Percentiles rank a stretch among this genome's conserved stretches.
Conservation (phyloP, 2,113 vertebrate species). For the Agelaius phoeniceus region DNA sequence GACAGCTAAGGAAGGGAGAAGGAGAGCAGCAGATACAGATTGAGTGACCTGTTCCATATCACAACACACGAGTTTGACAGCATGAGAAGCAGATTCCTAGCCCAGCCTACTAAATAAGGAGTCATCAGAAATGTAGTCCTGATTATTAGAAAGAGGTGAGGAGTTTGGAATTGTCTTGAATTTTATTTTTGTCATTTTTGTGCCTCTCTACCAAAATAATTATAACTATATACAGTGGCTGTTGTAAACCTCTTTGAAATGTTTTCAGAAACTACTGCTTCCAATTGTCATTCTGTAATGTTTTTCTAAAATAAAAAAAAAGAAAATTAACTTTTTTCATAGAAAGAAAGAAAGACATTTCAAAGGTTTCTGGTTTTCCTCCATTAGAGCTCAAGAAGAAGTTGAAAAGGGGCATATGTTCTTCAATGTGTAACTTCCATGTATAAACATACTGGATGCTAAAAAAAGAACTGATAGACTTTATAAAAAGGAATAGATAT, state of each 20-base stretch:
- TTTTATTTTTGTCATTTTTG: not conserved
- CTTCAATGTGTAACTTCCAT: not conserved
- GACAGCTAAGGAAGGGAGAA: not conserved
- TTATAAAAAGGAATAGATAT: not conserved
- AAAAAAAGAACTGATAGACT: not conserved
- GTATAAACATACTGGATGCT: not conserved
- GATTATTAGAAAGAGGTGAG: not conserved
- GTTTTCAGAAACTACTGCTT: not conserved
- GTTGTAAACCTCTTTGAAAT: not conserved
- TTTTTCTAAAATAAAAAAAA: not conserved
- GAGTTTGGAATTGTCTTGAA: not conserved
- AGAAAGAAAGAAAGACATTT: not conserved
- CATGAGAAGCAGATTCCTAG: not conserved
- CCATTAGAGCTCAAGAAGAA: not conserved
- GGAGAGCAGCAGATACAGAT: not conserved
- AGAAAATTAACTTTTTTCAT: not conserved
- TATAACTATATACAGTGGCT: not conserved
- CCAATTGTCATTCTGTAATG: not conserved
- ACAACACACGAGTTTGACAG: not conserved
- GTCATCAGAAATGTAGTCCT: not conserved
- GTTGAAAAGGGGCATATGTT: not conserved
- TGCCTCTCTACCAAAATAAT: not conserved
- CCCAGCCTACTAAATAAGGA: not conserved
- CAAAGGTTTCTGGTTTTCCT: not conserved
- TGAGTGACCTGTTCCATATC: constrained; percentile 14